Conservation (phyloP, 2,113 vertebrate species). For the Neomonachus schauinslandi region DNA sequence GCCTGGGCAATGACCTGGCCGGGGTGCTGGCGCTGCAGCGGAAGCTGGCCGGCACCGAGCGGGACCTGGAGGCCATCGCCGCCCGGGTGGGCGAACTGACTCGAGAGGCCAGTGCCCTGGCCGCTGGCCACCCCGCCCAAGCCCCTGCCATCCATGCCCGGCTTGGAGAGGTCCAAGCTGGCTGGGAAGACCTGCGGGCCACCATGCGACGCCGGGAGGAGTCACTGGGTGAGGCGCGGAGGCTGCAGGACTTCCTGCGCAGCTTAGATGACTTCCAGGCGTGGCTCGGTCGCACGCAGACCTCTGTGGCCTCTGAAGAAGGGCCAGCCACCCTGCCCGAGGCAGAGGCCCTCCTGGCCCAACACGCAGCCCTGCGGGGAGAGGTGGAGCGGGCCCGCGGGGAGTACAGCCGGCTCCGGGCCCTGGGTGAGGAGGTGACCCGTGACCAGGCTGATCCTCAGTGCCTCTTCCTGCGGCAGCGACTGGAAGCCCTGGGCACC, state of each 20-base stretch:
- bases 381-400: constrained; percentile 94
- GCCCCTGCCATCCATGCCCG: constrained; percentile 86
- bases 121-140: constrained; percentile 89
- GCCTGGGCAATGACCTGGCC: constrained; percentile 94
- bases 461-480: constrained; percentile 93
- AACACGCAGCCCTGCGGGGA: constrained; percentile 94
- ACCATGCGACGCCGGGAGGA: constrained; percentile 94
- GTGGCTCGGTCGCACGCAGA: constrained; percentile 95
- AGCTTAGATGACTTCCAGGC: constrained; percentile 96
- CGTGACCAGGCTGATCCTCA: constrained; percentile 93
- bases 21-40: constrained; percentile 95
- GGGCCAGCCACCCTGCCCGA: constrained; percentile 92
- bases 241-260: constrained; percentile 95
- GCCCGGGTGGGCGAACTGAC: constrained; percentile 92
- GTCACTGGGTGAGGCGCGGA: constrained; percentile 93
- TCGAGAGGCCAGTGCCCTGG: constrained; percentile 89
- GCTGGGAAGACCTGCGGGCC: constrained; percentile 93
- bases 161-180: constrained; percentile 88
- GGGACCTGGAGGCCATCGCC: constrained; percentile 96
- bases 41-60: constrained; percentile 95
- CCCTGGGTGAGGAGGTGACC: constrained; percentile 93
- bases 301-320: constrained; percentile 94
- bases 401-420: constrained; percentile 93
- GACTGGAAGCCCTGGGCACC: constrained; percentile 93
- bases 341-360: constrained; percentile 91